Evolutionary conservation across 2,888 invertebrate genomes (phyloP), one percentile per base, ranked within the genome.

Genomic region (Theodoxus fluviatilis): DNA sequence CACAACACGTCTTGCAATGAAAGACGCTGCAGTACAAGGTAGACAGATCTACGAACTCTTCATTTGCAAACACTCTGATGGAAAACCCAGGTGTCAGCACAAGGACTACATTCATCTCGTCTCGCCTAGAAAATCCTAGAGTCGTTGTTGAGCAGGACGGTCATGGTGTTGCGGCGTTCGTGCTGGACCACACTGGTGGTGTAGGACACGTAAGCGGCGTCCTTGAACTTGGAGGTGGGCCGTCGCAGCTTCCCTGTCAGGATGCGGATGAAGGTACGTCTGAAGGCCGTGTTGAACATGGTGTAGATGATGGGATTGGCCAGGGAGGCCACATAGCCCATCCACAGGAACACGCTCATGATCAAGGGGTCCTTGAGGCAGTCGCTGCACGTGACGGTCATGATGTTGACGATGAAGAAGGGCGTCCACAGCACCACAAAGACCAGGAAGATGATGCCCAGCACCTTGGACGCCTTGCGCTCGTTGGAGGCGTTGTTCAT

Each of bases 221-320:
- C 38, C 68, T 69, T 25, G 72, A 71, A 66, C 76, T 80, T 38
- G 12, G 67, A 67, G 22, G 75, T 73, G 6, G 76, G 70, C 25
- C 69, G 75, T 66, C 78, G 76, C 61, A 83, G 74, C 68, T 81
- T 80, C 74, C 80, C 83, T 55, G 76, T 82, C 2, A 86, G 76
- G 28, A 86, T 84, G 40, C 78, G 78, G 57, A 82, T 78, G 73
- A 86, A 86, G 12, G 86, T 82, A 28, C 80, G 70, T 7, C 86
- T 76, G 75, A 87, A 87, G 33, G 84, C 79, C 7, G 85, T 86
- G 74, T 86, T 87, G 73, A 87, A 86, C 84, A 86, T 86, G 6
- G 86, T 87, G 70, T 87, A 86, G 57, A 87, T 86, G 70, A 87
- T 85, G 6, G 87, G 87, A 69, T 87, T 87, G 28, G 85, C 84